Conservation (phyloP, 2,888 invertebrate species). For the Synergus gifuensis region DNA sequence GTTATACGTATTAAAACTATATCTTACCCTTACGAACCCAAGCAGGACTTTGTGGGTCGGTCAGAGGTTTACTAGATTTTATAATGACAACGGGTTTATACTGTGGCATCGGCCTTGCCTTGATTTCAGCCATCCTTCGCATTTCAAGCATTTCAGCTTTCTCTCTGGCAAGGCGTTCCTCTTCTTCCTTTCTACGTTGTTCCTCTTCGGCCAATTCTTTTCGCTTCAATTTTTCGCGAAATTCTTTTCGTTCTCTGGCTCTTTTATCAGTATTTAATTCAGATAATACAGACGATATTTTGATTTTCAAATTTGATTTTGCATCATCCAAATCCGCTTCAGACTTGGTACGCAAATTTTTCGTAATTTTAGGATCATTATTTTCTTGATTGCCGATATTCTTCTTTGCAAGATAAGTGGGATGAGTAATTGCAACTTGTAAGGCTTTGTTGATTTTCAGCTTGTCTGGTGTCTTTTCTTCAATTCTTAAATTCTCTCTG, state of each 20-base stretch:
- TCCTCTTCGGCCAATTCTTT: conserved; percentile 81
- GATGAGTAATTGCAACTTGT: conserved; percentile 13
- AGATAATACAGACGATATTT: conserved; percentile 45
- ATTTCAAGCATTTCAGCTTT: conserved; percentile 79
- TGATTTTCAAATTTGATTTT: conserved; percentile 18
- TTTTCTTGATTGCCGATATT: conserved; percentile 23
- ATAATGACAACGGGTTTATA: conserved; percentile 79
- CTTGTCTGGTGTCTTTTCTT: conserved; percentile 53
- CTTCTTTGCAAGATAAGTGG: conserved; percentile 35
- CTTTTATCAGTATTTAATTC: conserved; percentile 82
- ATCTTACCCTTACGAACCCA: conserved; percentile 55
- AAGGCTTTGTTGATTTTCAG: conserved; percentile 28
- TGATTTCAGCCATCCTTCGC: conserved; percentile 81
- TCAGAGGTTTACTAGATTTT: conserved; percentile 80
- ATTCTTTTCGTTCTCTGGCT: conserved; percentile 82
- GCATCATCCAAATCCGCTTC: not conserved
- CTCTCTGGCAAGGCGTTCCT: conserved; percentile 73
- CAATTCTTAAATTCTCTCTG: conserved; percentile 63
- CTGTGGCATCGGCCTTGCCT: conserved; percentile 82
- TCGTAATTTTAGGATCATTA: not conserved
- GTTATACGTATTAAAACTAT: not conserved
- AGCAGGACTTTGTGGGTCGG: conserved; percentile 83
- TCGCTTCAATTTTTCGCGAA: conserved; percentile 79
- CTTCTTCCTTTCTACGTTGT: conserved; percentile 75
- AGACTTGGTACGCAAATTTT: not conserved